phyloP scores from a whole-genome alignment of 2,888 invertebrate species.

The Heliconius charithonia region DNA sequence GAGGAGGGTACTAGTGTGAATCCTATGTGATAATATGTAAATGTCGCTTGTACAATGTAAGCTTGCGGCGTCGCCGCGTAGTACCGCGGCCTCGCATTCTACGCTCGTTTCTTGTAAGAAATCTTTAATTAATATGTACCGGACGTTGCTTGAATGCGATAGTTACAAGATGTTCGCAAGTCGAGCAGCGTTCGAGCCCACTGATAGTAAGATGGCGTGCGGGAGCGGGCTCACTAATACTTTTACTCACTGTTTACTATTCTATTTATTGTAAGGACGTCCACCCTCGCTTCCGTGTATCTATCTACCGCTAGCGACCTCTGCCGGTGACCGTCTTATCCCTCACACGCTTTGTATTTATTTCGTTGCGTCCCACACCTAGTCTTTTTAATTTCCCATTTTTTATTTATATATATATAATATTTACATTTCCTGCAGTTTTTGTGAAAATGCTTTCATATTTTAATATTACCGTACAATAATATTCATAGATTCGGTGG shows the following conservation, averaged over 20 bases:
- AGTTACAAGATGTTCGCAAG: slow-evolving; percentile 12
- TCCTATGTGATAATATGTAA: slow-evolving; percentile 52
- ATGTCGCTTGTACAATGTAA: slow-evolving; percentile 62
- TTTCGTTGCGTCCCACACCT: slow-evolving; percentile 18
- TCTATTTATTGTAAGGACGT: slow-evolving; percentile 19
- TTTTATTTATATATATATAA: not conserved
- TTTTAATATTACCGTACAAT: slow-evolving; percentile 4
- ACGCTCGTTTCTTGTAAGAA: slow-evolving; percentile 57
- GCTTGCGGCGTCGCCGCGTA: slow-evolving; percentile 47
- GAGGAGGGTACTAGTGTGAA: slow-evolving; percentile 50
- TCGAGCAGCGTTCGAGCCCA: slow-evolving; percentile 52
- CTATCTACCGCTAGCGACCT: slow-evolving; percentile 38
- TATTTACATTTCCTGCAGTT: not conserved
- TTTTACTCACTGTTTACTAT: slow-evolving; percentile 31
- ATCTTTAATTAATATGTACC: slow-evolving; percentile 58
- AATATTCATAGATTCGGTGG: slow-evolving; percentile 16
- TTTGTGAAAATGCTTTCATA: slow-evolving; percentile 18
- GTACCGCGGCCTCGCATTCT: slow-evolving; percentile 50
- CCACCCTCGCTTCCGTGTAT: slow-evolving; percentile 44
- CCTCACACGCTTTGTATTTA: slow-evolving; percentile 15
- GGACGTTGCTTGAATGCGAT: slow-evolving; percentile 54
- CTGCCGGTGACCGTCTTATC: slow-evolving; percentile 4
- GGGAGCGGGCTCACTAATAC: slow-evolving; percentile 52
- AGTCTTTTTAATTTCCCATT: not conserved
- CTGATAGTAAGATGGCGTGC: slow-evolving; percentile 41